Percentiles rank a stretch among this genome's conserved stretches.
Conservation (phyloP, 2,888 invertebrate genomes). For the Parnassius apollo region DNA sequence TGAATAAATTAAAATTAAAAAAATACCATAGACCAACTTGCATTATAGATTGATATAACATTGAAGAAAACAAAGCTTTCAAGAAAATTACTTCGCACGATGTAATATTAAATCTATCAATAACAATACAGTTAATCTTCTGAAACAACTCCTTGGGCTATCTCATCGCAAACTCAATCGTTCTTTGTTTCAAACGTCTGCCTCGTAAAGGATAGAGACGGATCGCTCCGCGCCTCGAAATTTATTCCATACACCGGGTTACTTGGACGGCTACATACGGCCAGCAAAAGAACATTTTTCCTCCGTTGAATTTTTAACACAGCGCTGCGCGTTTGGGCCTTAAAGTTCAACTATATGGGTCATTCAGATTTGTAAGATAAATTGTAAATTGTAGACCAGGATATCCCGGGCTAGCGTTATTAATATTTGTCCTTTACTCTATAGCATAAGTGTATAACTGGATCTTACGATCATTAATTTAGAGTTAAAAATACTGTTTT, state of each 20-base stretch:
- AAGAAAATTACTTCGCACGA: not conserved
- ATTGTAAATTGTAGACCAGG: not conserved
- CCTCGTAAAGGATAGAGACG: conserved; percentile 12
- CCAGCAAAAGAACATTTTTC: not conserved
- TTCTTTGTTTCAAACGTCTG: conserved; percentile 12
- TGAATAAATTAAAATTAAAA: too few species aligned
- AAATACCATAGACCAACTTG: too few species aligned
- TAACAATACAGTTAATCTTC: conserved; percentile 1
- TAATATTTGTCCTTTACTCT: too few species aligned
- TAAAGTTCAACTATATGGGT: not conserved
- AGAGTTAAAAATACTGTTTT: too few species aligned
- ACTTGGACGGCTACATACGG: not conserved
- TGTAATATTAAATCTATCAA: conserved; percentile 6
- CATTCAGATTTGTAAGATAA: not conserved
- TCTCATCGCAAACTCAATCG: conserved; percentile 3
- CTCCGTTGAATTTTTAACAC: conserved; percentile 1
- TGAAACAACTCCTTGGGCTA: conserved; percentile 2
- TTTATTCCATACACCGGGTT: conserved; percentile 9
- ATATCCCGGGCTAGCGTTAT: not conserved
- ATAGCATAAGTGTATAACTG: too few species aligned
- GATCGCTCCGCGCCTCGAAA: conserved; percentile 3
- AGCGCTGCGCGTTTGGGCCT: not conserved
- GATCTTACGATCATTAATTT: too few species aligned
- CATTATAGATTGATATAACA: too few species aligned
- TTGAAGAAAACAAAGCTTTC: not conserved